Base-by-base conservation (phyloP, 1,140 invertebrate genomes). In the Trichonephila clavata region DNA sequence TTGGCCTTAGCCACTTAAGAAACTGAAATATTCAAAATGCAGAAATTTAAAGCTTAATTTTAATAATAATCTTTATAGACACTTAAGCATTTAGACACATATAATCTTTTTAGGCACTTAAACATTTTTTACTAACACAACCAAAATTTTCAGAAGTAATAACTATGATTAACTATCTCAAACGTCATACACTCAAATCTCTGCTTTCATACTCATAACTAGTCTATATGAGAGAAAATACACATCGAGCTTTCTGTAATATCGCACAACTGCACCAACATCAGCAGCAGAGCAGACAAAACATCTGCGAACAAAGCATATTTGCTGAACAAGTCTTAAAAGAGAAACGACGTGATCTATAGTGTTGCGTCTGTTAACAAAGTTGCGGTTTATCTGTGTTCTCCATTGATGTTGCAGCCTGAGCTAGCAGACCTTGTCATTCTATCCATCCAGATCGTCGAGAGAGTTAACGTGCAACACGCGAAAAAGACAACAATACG, bases 271-370 rank as follows among this genome's bases (percentile, higher is more conserved):
- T 77, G 32, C 14, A 39, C 27, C 32, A 18, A 77, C 71, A 20
- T 63, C 61, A 77, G 16, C 27, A 39, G 27, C 65, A 14, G 43
- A n/a, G 81, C 50, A 83, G 81, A 83, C 81, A 83, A 83, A 83
- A 83, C 81, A 83, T 83, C 81, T 83, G 81, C 81, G 43, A 83
- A 83, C 81, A 83, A 83, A 83, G 81, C 81, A 83, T 83, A 83
- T 83, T 83, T 83, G 81, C 81, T 59, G 50, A 83, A 83, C 81
- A 59, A 83, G 81, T 59, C 81, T 83, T 83, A 83, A 83, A 57
- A 83, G 24, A 21, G 50, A 83, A 59, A 59, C 81, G 50, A 24
- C 50, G 81, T 83, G 81, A 14, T 57, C 81, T 21, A 83, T 83
- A 83, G 10, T 83, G 81, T 83, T 83, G 20, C 39, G 81, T 83